Evolutionary conservation across 2,888 invertebrate genomes (phyloP), one percentile per base, ranked within the genome.

Genomic region (Oithona nana): DNA sequence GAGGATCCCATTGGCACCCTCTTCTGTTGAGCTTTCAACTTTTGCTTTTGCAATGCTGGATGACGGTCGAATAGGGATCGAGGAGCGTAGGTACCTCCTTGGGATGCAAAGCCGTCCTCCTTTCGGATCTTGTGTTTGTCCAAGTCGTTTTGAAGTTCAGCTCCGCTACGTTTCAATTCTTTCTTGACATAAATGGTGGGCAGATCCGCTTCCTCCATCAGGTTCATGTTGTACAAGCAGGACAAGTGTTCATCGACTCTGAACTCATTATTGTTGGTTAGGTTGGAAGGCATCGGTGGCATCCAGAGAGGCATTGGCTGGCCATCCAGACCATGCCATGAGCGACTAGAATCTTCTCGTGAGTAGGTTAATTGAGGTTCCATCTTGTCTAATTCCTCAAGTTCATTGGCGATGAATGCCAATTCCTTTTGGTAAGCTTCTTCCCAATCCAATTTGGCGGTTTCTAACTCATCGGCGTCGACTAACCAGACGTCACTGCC

Each of bases 111-210:
- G 39, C 59, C 20, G 16, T 60, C 54, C 2, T 86, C 87, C 68
- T 84, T 83, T 1, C 82, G 75, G 66, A 72, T 70, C 64, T 74
- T 74, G 16, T 62, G 57, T 28, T 56, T 63, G 55, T 24, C 48
- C 13, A 50, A 52, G 11, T 26, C 20, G 59, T 50, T 22, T 57
- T 71, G 70, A 54, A 72, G 69, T 66, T 86, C 87, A 8, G 80
- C 75, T 63, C 86, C 79, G 59, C 80, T 79, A 67, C 87, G 78
- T 72, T 83, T 86, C 66, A 77, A 76, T 67, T 86, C 86, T 70
- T 84, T 83, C 69, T 85, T 86, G 6, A 84, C 77, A 73, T 85
- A 87, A 61, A 85, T 80, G 1, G 86, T 83, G 39, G 88, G 88
- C 64, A 88, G 75, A 69, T 84, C 82, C 1, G 82, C 77, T 71